Conservation (phyloP, 2,888 invertebrate species). For the Alviniconcha strummeri region DNA sequence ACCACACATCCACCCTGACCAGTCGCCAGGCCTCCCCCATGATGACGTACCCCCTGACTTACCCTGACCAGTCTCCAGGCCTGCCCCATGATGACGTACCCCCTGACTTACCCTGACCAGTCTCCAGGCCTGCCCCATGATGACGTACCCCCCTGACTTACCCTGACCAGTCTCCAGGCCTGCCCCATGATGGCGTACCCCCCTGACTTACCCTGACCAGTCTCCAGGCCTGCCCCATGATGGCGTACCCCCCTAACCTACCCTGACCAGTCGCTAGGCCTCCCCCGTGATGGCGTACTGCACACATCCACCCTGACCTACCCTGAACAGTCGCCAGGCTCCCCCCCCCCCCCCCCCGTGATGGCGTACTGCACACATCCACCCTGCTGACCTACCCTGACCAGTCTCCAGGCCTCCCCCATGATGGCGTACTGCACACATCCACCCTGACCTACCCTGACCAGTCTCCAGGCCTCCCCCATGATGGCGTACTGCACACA, state of each 20-base stretch:
- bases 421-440: slow-evolving; percentile 92
- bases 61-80: slow-evolving; percentile 87
- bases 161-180: slow-evolving; percentile 88
- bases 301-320: slow-evolving; percentile 77
- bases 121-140: slow-evolving; percentile 93
- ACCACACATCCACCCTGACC: slow-evolving; percentile 75
- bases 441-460: slow-evolving; percentile 75
- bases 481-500: slow-evolving; percentile 92
- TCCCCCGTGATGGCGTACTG: slow-evolving; percentile 97
- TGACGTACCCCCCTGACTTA: slow-evolving; percentile 83
- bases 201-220: slow-evolving; percentile 78
- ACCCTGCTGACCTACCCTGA: slow-evolving; percentile 73
- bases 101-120: slow-evolving; percentile 78
- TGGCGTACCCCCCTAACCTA: slow-evolving; percentile 86
- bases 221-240: slow-evolving; percentile 93
- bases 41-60: slow-evolving; percentile 84
- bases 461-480: slow-evolving; percentile 93
- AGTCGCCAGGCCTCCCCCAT: slow-evolving; percentile 94
- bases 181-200: slow-evolving; percentile 93
- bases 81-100: slow-evolving; percentile 93
- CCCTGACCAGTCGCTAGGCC: slow-evolving; percentile 87
- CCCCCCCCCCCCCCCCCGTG: slow-evolving; percentile 92
- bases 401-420: slow-evolving; percentile 93
- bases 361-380: slow-evolving; percentile 89
- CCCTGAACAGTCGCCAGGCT: slow-evolving; percentile 88